Percentiles rank a stretch among this genome's conserved stretches.
These are phyloP conservation scores for Conops quadrifasciatus DNA, from an alignment of 2,888 invertebrate genomes.

Conservation along the genomic window DNA sequence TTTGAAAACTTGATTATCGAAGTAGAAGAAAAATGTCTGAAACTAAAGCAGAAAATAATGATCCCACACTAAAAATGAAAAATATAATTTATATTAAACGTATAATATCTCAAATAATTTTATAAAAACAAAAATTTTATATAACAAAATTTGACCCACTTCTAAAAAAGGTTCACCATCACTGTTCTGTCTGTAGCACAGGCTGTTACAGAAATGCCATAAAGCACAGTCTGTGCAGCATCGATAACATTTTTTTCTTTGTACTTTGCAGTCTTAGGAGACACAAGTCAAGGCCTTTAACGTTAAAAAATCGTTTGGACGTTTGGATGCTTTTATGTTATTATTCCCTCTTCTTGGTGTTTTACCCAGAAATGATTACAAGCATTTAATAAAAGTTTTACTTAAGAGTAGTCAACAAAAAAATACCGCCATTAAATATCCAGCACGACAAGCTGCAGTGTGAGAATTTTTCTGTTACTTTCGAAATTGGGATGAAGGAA, in stretches of 20 bases:
- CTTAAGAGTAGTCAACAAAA: conserved; percentile 34
- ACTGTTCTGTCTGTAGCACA: neutral
- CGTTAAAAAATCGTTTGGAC: neutral
- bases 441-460: conserved; percentile 9
- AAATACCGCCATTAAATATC: conserved; percentile 44
- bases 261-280: conserved; percentile 33
- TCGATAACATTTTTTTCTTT: conserved; percentile 24
- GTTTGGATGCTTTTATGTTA: neutral
- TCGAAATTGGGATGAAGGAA: neutral
- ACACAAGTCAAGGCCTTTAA: conserved; percentile 24
- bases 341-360: conserved; percentile 47
- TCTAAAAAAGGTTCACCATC: too few species aligned
- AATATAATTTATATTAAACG: too few species aligned
- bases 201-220: neutral
- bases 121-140: too few species aligned
- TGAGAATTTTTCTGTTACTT: neutral
- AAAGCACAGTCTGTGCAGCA: conserved; percentile 18
- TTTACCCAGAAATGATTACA: conserved; percentile 57
- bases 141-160: too few species aligned
- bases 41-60: too few species aligned
- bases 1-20: too few species aligned
- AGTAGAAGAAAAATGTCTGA: too few species aligned
- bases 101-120: too few species aligned
- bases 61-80: too few species aligned
- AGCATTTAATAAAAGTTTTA: conserved; percentile 43